Evolutionary conservation across 2,113 vertebrate species (phyloP), one percentile per base, ranked within the genome.

Genomic region (Anguilla rostrata): DNA sequence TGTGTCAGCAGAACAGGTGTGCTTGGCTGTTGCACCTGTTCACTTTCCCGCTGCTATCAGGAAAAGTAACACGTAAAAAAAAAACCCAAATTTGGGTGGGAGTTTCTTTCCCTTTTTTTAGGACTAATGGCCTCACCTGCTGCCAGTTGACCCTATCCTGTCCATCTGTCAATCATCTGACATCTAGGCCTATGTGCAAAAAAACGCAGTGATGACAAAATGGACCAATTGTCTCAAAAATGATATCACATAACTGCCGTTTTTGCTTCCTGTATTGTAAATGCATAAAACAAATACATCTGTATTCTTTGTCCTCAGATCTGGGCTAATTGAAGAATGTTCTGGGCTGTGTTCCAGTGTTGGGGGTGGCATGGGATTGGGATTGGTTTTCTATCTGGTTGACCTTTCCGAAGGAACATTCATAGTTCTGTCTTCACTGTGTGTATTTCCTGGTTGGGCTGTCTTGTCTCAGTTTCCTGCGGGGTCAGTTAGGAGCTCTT

Each of bases 11-110:
- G 75, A 53, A 60, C 43, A 57, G 78, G 71, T 66, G 34, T 85
- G 84, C 90, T 86, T 91, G 29, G 82, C 46, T 83, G 71, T 88
- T 88, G 87, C 93, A 94, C 92, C 93, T 95, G 94, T 90, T 89
- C 79, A 15, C 81, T 89, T 91, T 86, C 84, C 90, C 49, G 83
- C 82, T 85, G 87, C 89, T 93, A 93, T 94, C 91, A 91, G 90
- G 22, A 11, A 66, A 46, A 39, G 63, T 9, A 83, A 78, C 87
- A 85, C 88, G 90, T 90, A 90, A 34, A 66, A 90, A 90, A 66
- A 92, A 92, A 89, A 86, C 40, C 79, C 84, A 89, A 87, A 87
- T 83, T 82, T 87, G 85, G 85, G 34, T 79, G 85, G 53, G 60
- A 56, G 88, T 90, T 91, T 88, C 93, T 90, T 90, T 87, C 85